These are phyloP conservation scores for Salvelinus namaycush DNA, from an alignment of 2,113 vertebrate species.

Conservation along the genomic window DNA sequence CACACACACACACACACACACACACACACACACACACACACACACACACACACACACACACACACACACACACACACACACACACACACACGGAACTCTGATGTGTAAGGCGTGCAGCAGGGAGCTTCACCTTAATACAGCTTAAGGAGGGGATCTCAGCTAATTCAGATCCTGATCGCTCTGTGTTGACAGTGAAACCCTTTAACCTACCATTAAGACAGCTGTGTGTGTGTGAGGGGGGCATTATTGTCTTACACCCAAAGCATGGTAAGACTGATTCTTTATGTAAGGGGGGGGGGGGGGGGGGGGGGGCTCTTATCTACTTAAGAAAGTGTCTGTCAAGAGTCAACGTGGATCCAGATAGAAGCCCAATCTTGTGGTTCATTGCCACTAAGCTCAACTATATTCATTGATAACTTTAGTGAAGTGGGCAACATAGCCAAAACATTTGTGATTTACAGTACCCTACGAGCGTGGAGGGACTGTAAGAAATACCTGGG, in stretches of 20 bases:
- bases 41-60: not conserved
- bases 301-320: too few species aligned
- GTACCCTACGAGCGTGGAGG: too few species aligned
- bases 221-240: not conserved
- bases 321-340: too few species aligned
- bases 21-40: not conserved
- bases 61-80: slow-evolving; percentile 4
- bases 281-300: too few species aligned
- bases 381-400: too few species aligned
- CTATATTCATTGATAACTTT: too few species aligned
- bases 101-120: not conserved
- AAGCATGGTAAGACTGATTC: too few species aligned
- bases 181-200: not conserved
- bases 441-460: too few species aligned
- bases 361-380: too few species aligned
- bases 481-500: too few species aligned
- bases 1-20: not conserved
- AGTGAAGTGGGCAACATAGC: too few species aligned
- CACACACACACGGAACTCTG: not conserved
- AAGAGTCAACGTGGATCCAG: too few species aligned
- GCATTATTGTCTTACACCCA: not conserved
- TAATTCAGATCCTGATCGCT: slow-evolving; percentile 14
- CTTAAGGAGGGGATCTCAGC: slow-evolving; percentile 10
- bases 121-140: slow-evolving; percentile 7
- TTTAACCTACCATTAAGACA: not conserved